phyloP scores from a whole-genome alignment of 1,140 invertebrate species.

The Ladona fulva region DNA sequence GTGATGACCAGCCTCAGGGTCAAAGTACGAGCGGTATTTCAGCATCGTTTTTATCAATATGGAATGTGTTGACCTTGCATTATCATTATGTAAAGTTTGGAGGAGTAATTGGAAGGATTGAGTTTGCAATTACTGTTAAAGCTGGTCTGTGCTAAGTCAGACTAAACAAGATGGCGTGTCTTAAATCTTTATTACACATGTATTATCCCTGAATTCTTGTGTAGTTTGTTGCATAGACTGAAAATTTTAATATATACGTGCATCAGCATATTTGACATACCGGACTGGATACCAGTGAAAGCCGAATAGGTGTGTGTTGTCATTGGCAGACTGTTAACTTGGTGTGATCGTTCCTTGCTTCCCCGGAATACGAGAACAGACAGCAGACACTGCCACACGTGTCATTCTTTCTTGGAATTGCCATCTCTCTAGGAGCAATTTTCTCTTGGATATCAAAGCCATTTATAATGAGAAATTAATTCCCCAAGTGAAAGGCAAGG shows the following conservation, averaged over 20 bases:
- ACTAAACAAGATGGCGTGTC: constrained; percentile 17
- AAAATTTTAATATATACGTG: no score
- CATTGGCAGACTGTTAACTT: constrained; percentile 11
- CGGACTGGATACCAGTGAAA: neutral
- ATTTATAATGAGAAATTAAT: neutral
- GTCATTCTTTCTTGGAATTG: constrained; percentile 4
- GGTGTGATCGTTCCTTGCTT: neutral
- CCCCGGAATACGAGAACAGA: constrained; percentile 14
- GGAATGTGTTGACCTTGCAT: constrained; percentile 13
- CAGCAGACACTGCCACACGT: constrained; percentile 13
- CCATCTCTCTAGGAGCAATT: neutral
- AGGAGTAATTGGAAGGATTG: constrained; percentile 14
- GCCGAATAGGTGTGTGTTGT: constrained; percentile 3
- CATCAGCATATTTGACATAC: constrained; percentile 5
- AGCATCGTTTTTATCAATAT: constrained; percentile 13
- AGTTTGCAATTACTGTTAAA: constrained; percentile 8
- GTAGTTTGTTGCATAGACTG: neutral
- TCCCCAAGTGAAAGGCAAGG: neutral
- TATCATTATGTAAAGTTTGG: constrained; percentile 15
- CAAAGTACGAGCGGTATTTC: constrained; percentile 38
- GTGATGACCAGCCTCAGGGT: constrained; percentile 44
- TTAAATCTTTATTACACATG: constrained; percentile 10
- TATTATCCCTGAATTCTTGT: neutral
- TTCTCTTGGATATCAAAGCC: neutral
- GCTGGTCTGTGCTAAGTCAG: constrained; percentile 8